phyloP scores from a whole-genome alignment of 1,140 invertebrate genomes.

The Odontomachus brunneus region DNA sequence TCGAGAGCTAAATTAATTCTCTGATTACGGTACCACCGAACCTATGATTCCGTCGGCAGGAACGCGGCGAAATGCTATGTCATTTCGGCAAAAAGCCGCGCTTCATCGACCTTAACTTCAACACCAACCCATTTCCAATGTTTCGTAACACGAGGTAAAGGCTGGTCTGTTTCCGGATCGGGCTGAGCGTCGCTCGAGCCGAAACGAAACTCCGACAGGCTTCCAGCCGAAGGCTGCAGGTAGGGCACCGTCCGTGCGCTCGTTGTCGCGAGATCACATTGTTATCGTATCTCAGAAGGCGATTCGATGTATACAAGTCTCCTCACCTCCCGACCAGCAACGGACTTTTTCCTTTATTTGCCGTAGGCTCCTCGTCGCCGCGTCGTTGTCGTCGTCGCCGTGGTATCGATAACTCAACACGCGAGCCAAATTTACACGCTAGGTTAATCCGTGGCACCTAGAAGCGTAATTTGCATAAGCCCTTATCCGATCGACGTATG shows the following conservation, averaged over 20 bases:
- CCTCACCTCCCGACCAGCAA: not conserved
- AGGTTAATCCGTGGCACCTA: slow-evolving; percentile 47
- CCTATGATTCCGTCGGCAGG: slow-evolving; percentile 69
- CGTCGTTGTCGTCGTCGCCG: not conserved
- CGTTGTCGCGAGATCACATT: not conserved
- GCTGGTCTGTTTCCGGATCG: slow-evolving; percentile 38
- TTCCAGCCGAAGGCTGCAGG: not conserved
- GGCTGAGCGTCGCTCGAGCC: slow-evolving; percentile 1
- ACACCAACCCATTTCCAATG: slow-evolving; percentile 5
- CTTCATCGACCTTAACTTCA: slow-evolving; percentile 1
- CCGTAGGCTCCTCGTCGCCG: not conserved
- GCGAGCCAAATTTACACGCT: slow-evolving; percentile 47
- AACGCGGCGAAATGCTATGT: slow-evolving; percentile 74
- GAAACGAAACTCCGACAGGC: not conserved
- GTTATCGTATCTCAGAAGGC: slow-evolving; percentile 8
- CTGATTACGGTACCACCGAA: slow-evolving; percentile 66
- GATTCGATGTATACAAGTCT: not conserved
- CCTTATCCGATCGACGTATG: slow-evolving; percentile 52
- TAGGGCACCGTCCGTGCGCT: too few species aligned
- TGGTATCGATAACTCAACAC: slow-evolving; percentile 23
- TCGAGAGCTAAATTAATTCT: slow-evolving; percentile 74
- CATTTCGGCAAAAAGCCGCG: slow-evolving; percentile 73
- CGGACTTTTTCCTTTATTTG: slow-evolving; percentile 11
- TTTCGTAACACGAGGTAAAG: slow-evolving; percentile 64
- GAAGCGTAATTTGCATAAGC: slow-evolving; percentile 66